Conservation (phyloP, 2,113 vertebrate genomes). For the Xiphophorus maculatus region DNA sequence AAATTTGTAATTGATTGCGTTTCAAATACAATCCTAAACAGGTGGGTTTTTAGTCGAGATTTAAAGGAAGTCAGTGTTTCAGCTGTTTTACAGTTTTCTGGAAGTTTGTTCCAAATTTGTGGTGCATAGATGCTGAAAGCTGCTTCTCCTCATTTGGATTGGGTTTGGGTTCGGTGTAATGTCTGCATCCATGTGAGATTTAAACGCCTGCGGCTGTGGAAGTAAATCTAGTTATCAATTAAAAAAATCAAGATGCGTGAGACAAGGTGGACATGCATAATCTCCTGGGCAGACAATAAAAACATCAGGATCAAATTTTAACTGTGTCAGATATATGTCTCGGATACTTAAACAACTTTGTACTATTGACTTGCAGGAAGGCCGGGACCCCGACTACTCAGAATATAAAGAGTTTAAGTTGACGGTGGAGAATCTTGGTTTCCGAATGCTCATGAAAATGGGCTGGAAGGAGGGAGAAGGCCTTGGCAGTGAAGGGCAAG, state of each 20-base stretch:
- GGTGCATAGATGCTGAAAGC: too few relatives aligned
- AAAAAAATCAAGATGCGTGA: neutral
- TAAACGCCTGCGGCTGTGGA: too few relatives aligned
- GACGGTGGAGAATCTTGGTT: conserved; percentile 97
- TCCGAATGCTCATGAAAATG: conserved; percentile 99
- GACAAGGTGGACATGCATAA: neutral
- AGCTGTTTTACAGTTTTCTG: too few relatives aligned
- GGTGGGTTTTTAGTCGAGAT: too few relatives aligned
- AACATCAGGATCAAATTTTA: neutral
- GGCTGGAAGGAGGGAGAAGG: conserved; percentile 99
- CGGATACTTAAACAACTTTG: neutral
- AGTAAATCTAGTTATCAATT: too few relatives aligned
- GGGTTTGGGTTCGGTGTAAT: too few relatives aligned
- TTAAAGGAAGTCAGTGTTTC: too few relatives aligned
- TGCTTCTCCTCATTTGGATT: too few relatives aligned
- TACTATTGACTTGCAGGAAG: conserved; percentile 83
- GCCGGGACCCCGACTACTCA: conserved; percentile 94
- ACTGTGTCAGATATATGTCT: neutral
- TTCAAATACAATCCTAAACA: too few relatives aligned
- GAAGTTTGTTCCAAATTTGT: too few relatives aligned
- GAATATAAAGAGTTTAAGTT: conserved; percentile 99
- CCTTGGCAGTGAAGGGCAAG: conserved; percentile 90
- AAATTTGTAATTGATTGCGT: too few relatives aligned
- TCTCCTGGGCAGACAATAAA: neutral
- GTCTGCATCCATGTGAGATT: too few relatives aligned